These are phyloP conservation scores for Thera obeliscata DNA, from an alignment of 2,888 invertebrate species.

Conservation along the genomic window DNA sequence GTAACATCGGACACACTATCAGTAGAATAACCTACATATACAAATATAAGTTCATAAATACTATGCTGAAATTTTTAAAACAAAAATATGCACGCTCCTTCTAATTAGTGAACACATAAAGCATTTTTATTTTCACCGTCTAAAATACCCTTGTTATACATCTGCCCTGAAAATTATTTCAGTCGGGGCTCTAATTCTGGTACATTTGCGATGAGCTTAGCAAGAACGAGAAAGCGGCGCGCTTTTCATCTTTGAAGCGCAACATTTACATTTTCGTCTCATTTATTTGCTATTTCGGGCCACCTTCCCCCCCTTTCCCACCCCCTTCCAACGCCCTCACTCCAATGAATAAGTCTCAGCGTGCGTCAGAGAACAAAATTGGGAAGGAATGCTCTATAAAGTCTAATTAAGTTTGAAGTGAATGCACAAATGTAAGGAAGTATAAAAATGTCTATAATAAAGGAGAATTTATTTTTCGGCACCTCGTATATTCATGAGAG, in stretches of 20 bases:
- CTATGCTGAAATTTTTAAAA: constrained; percentile 3
- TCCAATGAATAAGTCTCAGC: constrained; percentile 81
- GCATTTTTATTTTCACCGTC: constrained; percentile 54
- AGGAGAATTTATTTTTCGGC: constrained; percentile 63
- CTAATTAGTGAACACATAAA: constrained; percentile 53
- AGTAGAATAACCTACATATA: neutral
- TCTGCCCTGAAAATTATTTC: constrained; percentile 81
- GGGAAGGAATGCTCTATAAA: constrained; percentile 84
- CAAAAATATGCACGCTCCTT: constrained; percentile 27
- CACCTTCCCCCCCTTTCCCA: constrained; percentile 59
- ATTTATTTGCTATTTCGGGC: constrained; percentile 85
- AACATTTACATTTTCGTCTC: constrained; percentile 85
- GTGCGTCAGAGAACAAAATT: constrained; percentile 82
- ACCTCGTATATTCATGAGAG: constrained; percentile 42
- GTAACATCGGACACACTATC: no score
- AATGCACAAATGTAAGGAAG: constrained; percentile 80
- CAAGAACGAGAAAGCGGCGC: constrained; percentile 77
- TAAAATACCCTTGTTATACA: constrained; percentile 57
- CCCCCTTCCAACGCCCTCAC: constrained; percentile 59
- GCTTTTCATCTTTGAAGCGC: constrained; percentile 84
- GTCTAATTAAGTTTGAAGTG: constrained; percentile 83
- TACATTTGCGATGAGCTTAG: constrained; percentile 83
- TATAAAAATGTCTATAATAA: constrained; percentile 71
- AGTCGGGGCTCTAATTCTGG: constrained; percentile 80
- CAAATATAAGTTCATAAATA: neutral